Evolutionary conservation across 2,888 invertebrate species (phyloP).

Genomic region (Dynastes grantii): DNA sequence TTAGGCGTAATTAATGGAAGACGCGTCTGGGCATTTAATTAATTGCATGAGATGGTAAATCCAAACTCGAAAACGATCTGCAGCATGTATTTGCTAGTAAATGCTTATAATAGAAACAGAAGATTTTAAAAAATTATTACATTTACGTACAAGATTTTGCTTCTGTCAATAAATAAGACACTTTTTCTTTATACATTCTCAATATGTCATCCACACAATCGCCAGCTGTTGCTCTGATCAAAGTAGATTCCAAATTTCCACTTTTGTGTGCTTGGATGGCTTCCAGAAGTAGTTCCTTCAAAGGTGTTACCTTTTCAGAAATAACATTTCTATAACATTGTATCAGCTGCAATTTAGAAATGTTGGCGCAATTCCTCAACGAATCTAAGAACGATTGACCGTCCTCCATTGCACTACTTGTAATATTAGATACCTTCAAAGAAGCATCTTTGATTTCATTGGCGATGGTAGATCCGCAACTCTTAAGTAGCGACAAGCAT

Average conservation of each 20-base stretch:
- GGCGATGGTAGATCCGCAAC: constrained; percentile 54
- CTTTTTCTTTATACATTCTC: constrained; percentile 50
- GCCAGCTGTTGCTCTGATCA: constrained; percentile 60
- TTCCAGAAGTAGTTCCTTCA: constrained; percentile 62
- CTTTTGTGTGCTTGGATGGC: constrained; percentile 62
- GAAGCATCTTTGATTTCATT: constrained; percentile 56
- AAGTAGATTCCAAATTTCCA: constrained; percentile 61
- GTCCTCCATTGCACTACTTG: constrained; percentile 56
- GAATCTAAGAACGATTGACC: constrained; percentile 62
- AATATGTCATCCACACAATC: constrained; percentile 62
- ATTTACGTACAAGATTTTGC: constrained; percentile 8
- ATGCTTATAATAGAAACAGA: too few relatives aligned
- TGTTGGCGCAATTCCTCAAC: constrained; percentile 59
- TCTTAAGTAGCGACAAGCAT: constrained; percentile 53
- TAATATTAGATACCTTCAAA: constrained; percentile 55
- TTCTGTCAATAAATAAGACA: constrained; percentile 39
- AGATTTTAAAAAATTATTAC: not conserved
- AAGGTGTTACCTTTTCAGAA: constrained; percentile 60
- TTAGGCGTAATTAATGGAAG: too few relatives aligned
- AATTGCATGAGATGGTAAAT: too few relatives aligned
- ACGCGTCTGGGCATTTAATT: too few relatives aligned
- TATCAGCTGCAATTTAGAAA: constrained; percentile 58
- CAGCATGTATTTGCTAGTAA: too few relatives aligned
- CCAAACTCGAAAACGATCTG: too few relatives aligned
- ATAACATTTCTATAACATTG: constrained; percentile 65